Conservation (phyloP, 1,140 invertebrate species). For the Eumaeus atala region DNA sequence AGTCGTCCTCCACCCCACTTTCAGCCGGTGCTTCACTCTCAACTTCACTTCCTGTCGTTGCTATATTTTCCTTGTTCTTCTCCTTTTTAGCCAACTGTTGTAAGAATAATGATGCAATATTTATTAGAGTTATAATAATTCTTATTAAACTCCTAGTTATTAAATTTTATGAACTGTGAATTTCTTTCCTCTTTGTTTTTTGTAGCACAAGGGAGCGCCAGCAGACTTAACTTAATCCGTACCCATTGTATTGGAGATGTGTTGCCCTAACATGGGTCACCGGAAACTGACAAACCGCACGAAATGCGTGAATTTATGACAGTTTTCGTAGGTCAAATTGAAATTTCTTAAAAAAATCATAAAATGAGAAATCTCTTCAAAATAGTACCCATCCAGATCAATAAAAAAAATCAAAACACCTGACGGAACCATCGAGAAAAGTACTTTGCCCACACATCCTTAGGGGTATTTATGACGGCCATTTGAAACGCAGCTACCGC, state of each 20-base stretch:
- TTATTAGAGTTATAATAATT: neutral
- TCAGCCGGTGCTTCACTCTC: constrained; percentile 65
- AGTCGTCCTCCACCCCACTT: constrained; percentile 63
- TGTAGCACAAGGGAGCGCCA: too few relatives aligned
- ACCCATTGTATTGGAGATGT: too few relatives aligned
- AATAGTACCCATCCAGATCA: too few relatives aligned
- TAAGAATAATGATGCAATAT: constrained; percentile 8
- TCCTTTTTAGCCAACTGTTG: constrained; percentile 63
- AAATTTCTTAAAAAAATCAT: too few relatives aligned
- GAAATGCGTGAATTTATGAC: too few relatives aligned
- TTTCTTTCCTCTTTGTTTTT: too few relatives aligned
- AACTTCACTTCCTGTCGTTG: constrained; percentile 49
- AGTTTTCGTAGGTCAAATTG: too few relatives aligned
- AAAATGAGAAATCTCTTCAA: too few relatives aligned
- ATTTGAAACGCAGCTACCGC: neutral
- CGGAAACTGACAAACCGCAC: too few relatives aligned
- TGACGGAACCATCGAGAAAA: neutral
- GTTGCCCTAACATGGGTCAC: too few relatives aligned
- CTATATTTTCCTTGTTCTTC: constrained; percentile 54
- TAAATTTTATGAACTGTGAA: neutral
- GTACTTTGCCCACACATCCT: neutral
- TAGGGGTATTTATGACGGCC: neutral
- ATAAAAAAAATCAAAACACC: too few relatives aligned
- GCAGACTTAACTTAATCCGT: too few relatives aligned
- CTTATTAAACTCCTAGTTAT: neutral